These are phyloP conservation scores for Urocolius indicus DNA, from an alignment of 2,113 vertebrate species.

Conservation along the genomic window DNA sequence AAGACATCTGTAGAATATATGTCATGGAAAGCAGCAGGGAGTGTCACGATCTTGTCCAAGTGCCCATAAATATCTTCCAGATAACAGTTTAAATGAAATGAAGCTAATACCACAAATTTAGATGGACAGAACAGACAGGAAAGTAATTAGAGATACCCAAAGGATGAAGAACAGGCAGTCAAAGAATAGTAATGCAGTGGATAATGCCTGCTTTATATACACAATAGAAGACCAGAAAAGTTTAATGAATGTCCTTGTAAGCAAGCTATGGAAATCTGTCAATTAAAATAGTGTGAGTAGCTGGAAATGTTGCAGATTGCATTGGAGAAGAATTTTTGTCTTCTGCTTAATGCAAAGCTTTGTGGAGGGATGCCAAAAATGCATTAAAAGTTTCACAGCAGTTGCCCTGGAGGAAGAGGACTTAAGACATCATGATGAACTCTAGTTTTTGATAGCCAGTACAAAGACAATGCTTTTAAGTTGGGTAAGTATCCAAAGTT, in stretches of 20 bases:
- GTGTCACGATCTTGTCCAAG: not conserved
- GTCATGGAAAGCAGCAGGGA: not conserved
- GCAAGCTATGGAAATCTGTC: not conserved
- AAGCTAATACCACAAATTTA: not conserved
- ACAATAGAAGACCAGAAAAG: not conserved
- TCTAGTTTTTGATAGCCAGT: not conserved
- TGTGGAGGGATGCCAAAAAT: not conserved
- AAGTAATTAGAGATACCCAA: not conserved
- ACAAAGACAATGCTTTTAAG: not conserved
- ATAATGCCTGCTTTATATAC: not conserved
- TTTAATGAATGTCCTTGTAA: slow-evolving; percentile 9
- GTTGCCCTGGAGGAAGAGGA: not conserved
- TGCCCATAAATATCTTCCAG: not conserved
- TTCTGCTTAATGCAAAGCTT: not conserved
- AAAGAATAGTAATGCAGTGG: not conserved
- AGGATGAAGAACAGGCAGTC: not conserved
- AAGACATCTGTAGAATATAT: not conserved
- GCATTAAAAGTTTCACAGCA: not conserved
- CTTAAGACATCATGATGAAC: not conserved
- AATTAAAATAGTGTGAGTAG: not conserved
- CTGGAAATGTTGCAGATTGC: not conserved
- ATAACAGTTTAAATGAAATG: not conserved
- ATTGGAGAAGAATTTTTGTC: not conserved
- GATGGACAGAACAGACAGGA: not conserved
- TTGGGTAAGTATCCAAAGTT: not conserved